These are phyloP conservation scores for Pelobates cultripes DNA, from an alignment of 2,797 vertebrate genomes.

Conservation along the genomic window DNA sequence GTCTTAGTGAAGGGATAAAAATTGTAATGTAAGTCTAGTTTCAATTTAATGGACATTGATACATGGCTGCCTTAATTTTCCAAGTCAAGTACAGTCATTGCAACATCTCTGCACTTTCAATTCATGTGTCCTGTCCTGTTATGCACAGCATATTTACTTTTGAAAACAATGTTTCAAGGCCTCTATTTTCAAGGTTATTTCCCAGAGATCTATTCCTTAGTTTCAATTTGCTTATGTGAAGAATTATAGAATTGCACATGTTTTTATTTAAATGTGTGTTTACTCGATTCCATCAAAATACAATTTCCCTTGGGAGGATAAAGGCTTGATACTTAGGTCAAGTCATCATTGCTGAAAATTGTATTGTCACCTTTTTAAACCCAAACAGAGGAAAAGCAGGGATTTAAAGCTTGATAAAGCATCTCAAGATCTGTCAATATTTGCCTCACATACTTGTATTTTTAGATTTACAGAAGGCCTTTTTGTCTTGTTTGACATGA, in stretches of 20 bases:
- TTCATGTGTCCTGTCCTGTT: conserved; percentile 48
- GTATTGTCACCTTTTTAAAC: conserved; percentile 47
- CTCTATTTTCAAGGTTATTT: conserved; percentile 45
- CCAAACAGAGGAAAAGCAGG: conserved; percentile 32
- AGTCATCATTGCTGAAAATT: conserved; percentile 53
- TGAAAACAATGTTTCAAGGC: conserved; percentile 34
- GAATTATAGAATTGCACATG: conserved; percentile 52
- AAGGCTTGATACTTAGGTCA: conserved; percentile 48
- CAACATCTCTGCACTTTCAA: conserved; percentile 42
- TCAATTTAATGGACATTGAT: conserved; percentile 50
- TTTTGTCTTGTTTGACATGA: conserved; percentile 50
- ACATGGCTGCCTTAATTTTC: conserved; percentile 43
- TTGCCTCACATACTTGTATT: conserved; percentile 35
- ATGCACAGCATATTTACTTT: conserved; percentile 43
- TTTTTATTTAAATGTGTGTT: conserved; percentile 55
- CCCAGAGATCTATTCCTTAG: conserved; percentile 32
- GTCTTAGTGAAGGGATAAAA: conserved; percentile 20
- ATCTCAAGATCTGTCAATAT: conserved; percentile 48
- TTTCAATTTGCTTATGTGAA: conserved; percentile 32
- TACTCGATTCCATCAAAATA: conserved; percentile 44
- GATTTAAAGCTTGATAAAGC: conserved; percentile 49
- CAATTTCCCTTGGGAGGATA: conserved; percentile 42
- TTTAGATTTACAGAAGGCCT: conserved; percentile 34
- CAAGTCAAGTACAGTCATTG: conserved; percentile 50
- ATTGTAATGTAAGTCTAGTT: conserved; percentile 35